Base-by-base conservation (phyloP, 2,113 vertebrate genomes). In the Jaculus jaculus region DNA sequence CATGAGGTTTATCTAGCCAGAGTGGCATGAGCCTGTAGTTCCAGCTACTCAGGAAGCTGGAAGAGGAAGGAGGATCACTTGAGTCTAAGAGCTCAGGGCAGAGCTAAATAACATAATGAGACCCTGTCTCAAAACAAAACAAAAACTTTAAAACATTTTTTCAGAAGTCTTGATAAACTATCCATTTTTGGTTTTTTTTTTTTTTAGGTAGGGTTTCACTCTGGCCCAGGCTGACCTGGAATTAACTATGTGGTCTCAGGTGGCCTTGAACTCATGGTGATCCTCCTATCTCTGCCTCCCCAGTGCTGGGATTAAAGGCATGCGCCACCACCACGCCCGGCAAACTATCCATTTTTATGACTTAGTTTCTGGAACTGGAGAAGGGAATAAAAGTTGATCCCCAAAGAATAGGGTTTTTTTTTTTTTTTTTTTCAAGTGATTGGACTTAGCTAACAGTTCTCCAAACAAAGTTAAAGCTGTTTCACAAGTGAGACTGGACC, bases 331-430 rank as follows among this genome's bases (percentile, higher is more conserved):
- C n/a, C n/a, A n/a, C n/a, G n/a, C n/a, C n/a, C n/a, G n/a, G n/a
- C n/a, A 86, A 69, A 58, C 60, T 85, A 65, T 81, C 28, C 69
- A 96, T 47, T 47, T 17, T 93, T 47, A 65, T 47, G 47, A 77
- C 66, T 91, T 91, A 86, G 61, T 89, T 95, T 96, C 94, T 97
- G 69, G 80, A 96, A 96, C 80, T 97, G 68, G 51, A 96, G 89
- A 95, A 87, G 65, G 28, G 65, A 51, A 65, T 92, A 89, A 96
- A 95, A 89, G 16, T 66, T 92, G 69, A 32, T 77, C 32, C 37
- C 90, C 58, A 66, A 84, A 77, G n/a, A 23, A 2, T 72, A 79
- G n/a, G n/a, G 42, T 47, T 47, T 47, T 47, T 47, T 8, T 74
- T 90, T 87, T 81, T 92, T 2, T 94, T 7, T 75, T 93, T 93